Evolutionary conservation across 2,797 vertebrate genomes (phyloP), one percentile per base, ranked within the genome.

Genomic region (Psittacula echo): DNA sequence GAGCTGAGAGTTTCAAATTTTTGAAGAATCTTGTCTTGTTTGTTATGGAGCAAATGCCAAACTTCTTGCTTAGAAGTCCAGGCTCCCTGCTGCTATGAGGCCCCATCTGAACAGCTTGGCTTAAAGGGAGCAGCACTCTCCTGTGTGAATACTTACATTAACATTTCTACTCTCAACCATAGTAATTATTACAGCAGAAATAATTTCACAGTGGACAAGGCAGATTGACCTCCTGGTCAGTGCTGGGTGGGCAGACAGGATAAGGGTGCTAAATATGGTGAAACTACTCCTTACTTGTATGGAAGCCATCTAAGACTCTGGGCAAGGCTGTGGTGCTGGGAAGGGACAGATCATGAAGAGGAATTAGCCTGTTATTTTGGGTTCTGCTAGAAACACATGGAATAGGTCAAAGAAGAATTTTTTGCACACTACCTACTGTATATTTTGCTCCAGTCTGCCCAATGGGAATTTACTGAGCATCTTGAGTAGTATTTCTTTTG

Each of bases 21-120:
- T 56, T 93, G 76, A 87, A 90, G 74, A 88, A 53, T 87, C 44
- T 89, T 90, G 77, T 90, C 71, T 81, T 96, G 71, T 94, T 96
- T 96, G 29, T 71, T 85, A 61, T 95, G 95, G 95, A 96, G 65
- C 48, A 90, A 95, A 76, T 93, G 95, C 87, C 51, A 88, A 50
- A 71, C 11, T 76, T 87, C 61, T 79, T 87, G 65, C 87, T 91
- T 90, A 82, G 80, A 94, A 94, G 64, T 82, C 61, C 26, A 74
- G 30, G 56, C 39, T 91, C 37, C 85, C 76, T 82, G 70, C 80
- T 92, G 93, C 37, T 89, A 1, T 37, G 74, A 68, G 87, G 85
- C 71, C 83, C 68, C 44, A 65, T 87, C 34, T 53, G 64, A 93
- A 64, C 42, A 58, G 78, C 64, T 65, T 89, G 47, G 84, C 62